Evolutionary conservation across 2,113 vertebrate genomes (phyloP), one percentile per base, ranked within the genome.

Genomic region (Corythaeola cristata): DNA sequence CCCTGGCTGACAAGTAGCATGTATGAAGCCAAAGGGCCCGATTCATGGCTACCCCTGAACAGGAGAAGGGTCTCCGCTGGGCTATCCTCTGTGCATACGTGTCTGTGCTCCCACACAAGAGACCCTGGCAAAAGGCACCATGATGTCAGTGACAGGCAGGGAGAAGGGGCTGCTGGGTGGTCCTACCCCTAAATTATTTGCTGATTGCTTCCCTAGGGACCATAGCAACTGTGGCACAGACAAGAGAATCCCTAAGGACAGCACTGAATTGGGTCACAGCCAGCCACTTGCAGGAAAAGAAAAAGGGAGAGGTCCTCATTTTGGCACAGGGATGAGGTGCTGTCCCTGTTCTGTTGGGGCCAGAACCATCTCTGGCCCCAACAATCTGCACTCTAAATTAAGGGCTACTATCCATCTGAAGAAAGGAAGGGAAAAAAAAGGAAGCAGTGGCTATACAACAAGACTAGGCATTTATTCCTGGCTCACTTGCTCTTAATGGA

Each of bases 401-500:
- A 88, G 73, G 56, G 44, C 56, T 59, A 63, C 75, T 64, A 67
- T 74, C 85, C 67, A 44, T 62, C 16, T 60, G 41, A 91, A 95
- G 68, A 84, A 90, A 80, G 47, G 12, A 26, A 80, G 11, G 5
- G n/a, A 52, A 83, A 79, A 35, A 35, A 91, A 88, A 79, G 63
- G 71, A 96, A 94, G 81, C 73, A 78, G 35, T 6, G 76, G 79
- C 55, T 90, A 81, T 59, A 55, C 0, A 1, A 93, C 64, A 68
- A 85, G 66, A 79, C 47, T 5, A 56, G 39, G 62, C 77, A 85
- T 76, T 95, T 92, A 80, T 95, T 89, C 91, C 82, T 87, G 92
- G 83, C 92, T 92, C 90, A 82, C 94, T 95, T 89, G 58, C 67
- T 97, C 81, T 85, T 96, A 96, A 95, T 95, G 95, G 87, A 92